phyloP scores from a whole-genome alignment of 2,888 invertebrate genomes.

The Fissipunctia ypsillon region DNA sequence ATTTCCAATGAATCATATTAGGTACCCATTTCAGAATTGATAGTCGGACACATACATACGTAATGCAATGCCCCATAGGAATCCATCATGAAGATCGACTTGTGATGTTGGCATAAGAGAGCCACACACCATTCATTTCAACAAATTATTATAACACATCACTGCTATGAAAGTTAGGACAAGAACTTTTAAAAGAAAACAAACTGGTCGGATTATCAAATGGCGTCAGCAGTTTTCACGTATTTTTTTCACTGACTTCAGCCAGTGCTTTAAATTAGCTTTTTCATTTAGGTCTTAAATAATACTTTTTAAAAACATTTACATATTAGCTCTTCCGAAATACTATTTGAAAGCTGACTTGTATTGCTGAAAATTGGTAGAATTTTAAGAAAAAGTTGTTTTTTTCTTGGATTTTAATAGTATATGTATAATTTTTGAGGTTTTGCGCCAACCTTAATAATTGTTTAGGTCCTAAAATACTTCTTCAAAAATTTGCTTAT shows the following conservation, averaged over 20 bases:
- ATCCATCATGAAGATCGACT: background rate
- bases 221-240: background rate
- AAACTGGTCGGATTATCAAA: background rate
- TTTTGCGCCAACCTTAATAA: background rate
- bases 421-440: rapidly evolving
- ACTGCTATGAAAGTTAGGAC: background rate
- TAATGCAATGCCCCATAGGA: too few relatives aligned
- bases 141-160: background rate
- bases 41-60: background rate
- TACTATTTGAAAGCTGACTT: background rate
- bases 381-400: too few relatives aligned
- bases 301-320: background rate
- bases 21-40: background rate
- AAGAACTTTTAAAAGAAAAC: background rate
- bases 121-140: background rate
- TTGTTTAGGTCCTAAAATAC: background rate
- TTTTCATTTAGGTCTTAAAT: background rate
- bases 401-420: background rate
- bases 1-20: background rate
- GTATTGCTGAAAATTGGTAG: background rate
- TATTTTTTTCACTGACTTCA: background rate
- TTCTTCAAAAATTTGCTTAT: background rate
- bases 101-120: background rate
- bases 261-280: background rate
- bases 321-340: background rate